Evolutionary conservation across 2,888 invertebrate species (phyloP).

Genomic region (Deilephila porcellus): DNA sequence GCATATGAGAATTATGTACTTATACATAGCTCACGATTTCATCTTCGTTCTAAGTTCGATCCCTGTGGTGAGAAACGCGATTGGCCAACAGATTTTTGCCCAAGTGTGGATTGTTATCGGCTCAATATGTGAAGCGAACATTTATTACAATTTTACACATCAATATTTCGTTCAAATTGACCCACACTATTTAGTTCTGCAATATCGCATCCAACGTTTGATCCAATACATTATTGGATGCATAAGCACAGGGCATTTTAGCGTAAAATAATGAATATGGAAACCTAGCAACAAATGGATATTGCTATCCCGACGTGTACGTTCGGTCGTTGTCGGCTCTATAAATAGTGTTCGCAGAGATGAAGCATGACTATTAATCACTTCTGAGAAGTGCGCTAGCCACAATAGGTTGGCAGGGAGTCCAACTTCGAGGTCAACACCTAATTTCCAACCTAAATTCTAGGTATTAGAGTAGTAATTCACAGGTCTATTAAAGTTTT

Average conservation of each 20-base stretch:
- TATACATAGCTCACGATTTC: too few relatives aligned
- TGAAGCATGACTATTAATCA: conserved; percentile 47
- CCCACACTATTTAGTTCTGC: neutral
- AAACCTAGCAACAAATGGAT: conserved; percentile 34
- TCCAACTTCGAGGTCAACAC: neutral
- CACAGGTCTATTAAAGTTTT: too few relatives aligned
- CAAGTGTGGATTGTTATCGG: too few relatives aligned
- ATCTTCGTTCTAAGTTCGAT: too few relatives aligned
- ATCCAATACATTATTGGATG: neutral
- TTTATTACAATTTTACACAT: neutral
- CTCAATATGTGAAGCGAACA: too few relatives aligned
- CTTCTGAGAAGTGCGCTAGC: conserved; percentile 28
- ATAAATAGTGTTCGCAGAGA: conserved; percentile 53
- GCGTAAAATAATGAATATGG: conserved; percentile 40
- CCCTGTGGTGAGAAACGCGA: too few relatives aligned
- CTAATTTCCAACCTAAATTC: neutral
- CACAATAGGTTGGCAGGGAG: neutral
- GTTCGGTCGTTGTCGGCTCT: conserved; percentile 34
- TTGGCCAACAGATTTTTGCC: too few relatives aligned
- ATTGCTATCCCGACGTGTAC: conserved; percentile 31
- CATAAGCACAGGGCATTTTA: conserved; percentile 16
- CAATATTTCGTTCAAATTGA: neutral
- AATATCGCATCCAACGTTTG: neutral
- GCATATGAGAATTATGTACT: too few relatives aligned
- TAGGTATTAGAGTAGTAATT: neutral